These are phyloP conservation scores for Formica exsecta DNA, from an alignment of 1,140 invertebrate species.

Conservation along the genomic window DNA sequence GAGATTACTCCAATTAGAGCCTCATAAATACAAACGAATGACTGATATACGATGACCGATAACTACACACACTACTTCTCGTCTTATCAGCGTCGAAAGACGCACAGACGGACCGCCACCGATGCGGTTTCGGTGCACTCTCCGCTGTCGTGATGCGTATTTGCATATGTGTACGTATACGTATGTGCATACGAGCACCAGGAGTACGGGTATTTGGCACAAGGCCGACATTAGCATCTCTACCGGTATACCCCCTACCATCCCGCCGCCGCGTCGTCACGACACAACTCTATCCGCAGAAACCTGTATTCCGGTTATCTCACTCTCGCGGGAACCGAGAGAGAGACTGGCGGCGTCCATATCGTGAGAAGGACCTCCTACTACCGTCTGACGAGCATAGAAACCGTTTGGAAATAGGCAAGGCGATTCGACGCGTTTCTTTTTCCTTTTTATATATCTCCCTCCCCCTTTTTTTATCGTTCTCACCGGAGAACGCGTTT, in stretches of 20 bases:
- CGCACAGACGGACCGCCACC: constrained; percentile 14
- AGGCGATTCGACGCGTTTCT: constrained; percentile 40
- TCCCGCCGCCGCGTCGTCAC: constrained; percentile 75
- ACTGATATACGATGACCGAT: constrained; percentile 40
- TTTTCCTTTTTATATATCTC: not conserved
- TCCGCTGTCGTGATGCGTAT: constrained; percentile 40
- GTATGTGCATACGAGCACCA: constrained; percentile 74
- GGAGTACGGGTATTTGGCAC: constrained; percentile 84
- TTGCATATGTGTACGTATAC: constrained; percentile 56
- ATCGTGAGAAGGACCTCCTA: constrained; percentile 73
- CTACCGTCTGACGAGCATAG: constrained; percentile 47
- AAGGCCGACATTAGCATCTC: constrained; percentile 87
- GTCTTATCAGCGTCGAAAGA: constrained; percentile 50
- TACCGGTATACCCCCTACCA: constrained; percentile 86
- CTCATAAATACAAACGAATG: constrained; percentile 21
- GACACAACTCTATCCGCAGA: constrained; percentile 83
- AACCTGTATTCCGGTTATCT: constrained; percentile 85
- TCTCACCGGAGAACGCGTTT: constrained; percentile 49
- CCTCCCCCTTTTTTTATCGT: not conserved
- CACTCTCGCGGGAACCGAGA: constrained; percentile 61
- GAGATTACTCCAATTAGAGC: constrained; percentile 42
- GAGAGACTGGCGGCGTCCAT: constrained; percentile 59
- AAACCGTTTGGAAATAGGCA: constrained; percentile 67
- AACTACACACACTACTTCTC: constrained; percentile 10
- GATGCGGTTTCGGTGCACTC: constrained; percentile 65